A percentile compares a stretch with the other conserved stretches of the same genome.
These are phyloP conservation scores for Dipodomys ordii DNA, from an alignment of 2,113 vertebrate genomes.

Conservation along the genomic window DNA sequence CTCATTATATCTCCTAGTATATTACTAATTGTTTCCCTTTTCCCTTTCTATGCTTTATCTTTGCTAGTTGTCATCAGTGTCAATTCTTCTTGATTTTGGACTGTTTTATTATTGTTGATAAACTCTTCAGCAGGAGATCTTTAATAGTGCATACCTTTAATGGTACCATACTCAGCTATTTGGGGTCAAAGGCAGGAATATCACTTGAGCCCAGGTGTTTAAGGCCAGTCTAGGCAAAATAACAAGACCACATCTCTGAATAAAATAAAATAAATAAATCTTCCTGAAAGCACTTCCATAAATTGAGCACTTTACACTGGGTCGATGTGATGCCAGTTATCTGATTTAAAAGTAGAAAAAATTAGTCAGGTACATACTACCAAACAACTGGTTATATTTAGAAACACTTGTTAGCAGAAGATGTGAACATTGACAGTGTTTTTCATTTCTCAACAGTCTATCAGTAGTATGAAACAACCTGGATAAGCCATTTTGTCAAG, in stretches of 20 bases:
- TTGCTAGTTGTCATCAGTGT: constrained; percentile 23
- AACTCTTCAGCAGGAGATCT: not conserved
- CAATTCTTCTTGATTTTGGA: constrained; percentile 10
- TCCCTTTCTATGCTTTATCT: not conserved
- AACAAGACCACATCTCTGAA: not conserved
- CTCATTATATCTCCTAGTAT: not conserved
- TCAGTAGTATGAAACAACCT: constrained; percentile 10
- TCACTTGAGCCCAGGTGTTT: not conserved
- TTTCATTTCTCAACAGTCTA: constrained; percentile 20
- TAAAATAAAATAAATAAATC: not conserved
- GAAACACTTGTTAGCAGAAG: constrained; percentile 39
- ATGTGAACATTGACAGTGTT: not conserved
- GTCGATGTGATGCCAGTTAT: constrained; percentile 21
- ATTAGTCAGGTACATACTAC: constrained; percentile 21
- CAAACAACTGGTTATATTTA: constrained; percentile 60
- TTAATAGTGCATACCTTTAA: no score
- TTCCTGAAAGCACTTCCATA: constrained; percentile 44
- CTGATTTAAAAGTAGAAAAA: constrained; percentile 39
- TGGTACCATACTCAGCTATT: not conserved
- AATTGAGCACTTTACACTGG: not conserved
- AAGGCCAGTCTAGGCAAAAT: not conserved
- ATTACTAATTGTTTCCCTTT: not conserved
- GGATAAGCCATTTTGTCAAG: not conserved
- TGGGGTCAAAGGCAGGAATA: not conserved
- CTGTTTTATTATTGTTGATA: constrained; percentile 20